A percentile compares a stretch with the other conserved stretches of the same genome.
Evolutionary conservation across 2,797 vertebrate genomes (phyloP).

Genomic region (Fringilla coelebs): DNA sequence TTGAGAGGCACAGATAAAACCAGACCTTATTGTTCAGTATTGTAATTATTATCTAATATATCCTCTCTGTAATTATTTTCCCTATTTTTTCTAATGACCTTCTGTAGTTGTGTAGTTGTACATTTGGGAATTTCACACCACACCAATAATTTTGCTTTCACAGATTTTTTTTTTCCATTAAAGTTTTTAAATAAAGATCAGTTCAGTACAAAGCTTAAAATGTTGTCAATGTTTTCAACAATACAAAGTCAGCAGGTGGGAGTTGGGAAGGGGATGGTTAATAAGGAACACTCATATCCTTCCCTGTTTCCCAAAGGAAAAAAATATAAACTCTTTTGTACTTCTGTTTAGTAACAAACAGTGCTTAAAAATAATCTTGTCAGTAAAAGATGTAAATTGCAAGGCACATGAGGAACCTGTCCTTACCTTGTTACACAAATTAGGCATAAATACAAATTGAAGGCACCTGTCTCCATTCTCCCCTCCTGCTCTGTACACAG

Average conservation of each 20-base stretch:
- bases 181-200: constrained; percentile 39
- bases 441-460: constrained; percentile 36
- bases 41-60: not conserved
- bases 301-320: not conserved
- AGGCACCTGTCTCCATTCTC: constrained; percentile 23
- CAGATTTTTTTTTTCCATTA: not conserved
- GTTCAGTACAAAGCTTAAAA: constrained; percentile 57
- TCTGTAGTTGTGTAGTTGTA: not conserved
- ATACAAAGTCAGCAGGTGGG: constrained; percentile 33
- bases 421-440: constrained; percentile 12
- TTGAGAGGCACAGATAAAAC: not conserved
- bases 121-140: constrained; percentile 31
- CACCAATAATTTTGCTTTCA: not conserved
- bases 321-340: constrained; percentile 13
- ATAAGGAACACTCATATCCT: not conserved
- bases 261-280: not conserved
- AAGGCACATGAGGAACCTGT: constrained; percentile 49
- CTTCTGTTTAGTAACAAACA: constrained; percentile 44
- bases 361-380: constrained; percentile 29
- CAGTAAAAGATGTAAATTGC: constrained; percentile 39
- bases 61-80: not conserved
- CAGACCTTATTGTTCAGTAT: not conserved
- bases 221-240: constrained; percentile 31
- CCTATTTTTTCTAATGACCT: not conserved
- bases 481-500: not conserved